phyloP scores from a whole-genome alignment of 2,113 vertebrate genomes.

The Engystomops pustulosus region DNA sequence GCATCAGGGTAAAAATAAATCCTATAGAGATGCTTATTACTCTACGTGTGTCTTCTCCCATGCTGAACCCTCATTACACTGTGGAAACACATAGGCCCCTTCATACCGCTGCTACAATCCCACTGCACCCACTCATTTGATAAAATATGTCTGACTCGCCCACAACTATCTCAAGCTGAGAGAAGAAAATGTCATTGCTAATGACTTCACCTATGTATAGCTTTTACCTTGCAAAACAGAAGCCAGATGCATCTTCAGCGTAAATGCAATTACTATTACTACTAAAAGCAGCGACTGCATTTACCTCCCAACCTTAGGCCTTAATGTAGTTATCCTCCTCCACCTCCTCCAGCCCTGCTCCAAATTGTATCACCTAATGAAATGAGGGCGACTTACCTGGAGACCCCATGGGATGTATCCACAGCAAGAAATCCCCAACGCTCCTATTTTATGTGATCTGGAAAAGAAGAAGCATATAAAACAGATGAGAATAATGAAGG shows the following conservation, averaged over 20 bases:
- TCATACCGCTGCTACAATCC: not conserved
- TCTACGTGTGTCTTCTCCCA: too few relatives aligned
- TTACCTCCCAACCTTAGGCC: not conserved
- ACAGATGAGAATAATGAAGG: conserved; percentile 1
- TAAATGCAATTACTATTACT: not conserved
- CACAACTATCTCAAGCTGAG: not conserved
- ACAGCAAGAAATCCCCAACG: conserved; percentile 23
- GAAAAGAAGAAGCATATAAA: conserved; percentile 13
- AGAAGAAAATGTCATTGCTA: not conserved
- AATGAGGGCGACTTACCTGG: conserved; percentile 46
- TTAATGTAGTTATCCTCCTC: conserved; percentile 21
- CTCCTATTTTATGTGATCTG: conserved; percentile 42
- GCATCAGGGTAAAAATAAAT: too few relatives aligned
- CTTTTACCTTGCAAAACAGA: not conserved
- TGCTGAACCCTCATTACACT: not conserved
- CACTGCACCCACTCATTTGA: conserved; percentile 9
- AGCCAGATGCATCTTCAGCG: not conserved
- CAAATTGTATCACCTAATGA: not conserved
- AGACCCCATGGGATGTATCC: conserved; percentile 49
- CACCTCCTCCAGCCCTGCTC: not conserved
- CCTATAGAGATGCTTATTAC: too few relatives aligned
- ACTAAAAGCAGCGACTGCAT: not conserved
- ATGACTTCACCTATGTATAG: not conserved
- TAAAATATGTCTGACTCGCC: conserved; percentile 19
- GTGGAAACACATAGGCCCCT: not conserved